phyloP scores from a whole-genome alignment of 2,888 invertebrate genomes.

The Cataglyphis livida region DNA sequence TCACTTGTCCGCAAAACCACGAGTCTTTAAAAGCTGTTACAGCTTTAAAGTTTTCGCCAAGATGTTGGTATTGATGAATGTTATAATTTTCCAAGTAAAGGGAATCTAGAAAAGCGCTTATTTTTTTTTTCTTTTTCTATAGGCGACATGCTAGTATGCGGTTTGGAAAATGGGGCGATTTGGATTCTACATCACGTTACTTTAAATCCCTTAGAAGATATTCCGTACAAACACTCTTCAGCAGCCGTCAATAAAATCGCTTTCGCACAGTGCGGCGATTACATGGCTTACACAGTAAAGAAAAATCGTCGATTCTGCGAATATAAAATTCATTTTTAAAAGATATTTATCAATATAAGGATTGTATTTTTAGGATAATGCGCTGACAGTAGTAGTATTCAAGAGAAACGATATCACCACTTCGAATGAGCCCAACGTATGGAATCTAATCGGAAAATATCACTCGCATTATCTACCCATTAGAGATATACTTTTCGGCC shows the following conservation, averaged over 20 bases:
- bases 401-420: slow-evolving; percentile 79
- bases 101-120: not conserved
- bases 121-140: not conserved
- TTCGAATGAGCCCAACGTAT: slow-evolving; percentile 83
- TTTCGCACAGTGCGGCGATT: slow-evolving; percentile 87
- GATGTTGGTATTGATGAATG: slow-evolving; percentile 84
- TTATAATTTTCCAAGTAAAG: not conserved
- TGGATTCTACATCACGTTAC: slow-evolving; percentile 88
- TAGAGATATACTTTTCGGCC: slow-evolving; percentile 87
- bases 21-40: slow-evolving; percentile 66
- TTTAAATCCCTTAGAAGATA: slow-evolving; percentile 85
- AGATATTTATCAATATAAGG: too few relatives aligned
- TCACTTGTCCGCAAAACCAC: slow-evolving; percentile 68
- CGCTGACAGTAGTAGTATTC: slow-evolving; percentile 86
- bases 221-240: slow-evolving; percentile 86
- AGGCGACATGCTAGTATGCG: slow-evolving; percentile 86
- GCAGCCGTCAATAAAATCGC: slow-evolving; percentile 86
- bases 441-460: slow-evolving; percentile 88
- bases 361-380: slow-evolving; percentile 85
- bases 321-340: not conserved
- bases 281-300: slow-evolving; percentile 87
- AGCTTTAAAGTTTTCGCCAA: slow-evolving; percentile 87
- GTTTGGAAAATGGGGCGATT: slow-evolving; percentile 87
- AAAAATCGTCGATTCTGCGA: not conserved
- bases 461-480: slow-evolving; percentile 88